phyloP scores from a whole-genome alignment of 2,797 vertebrate species.

The Streptopelia turtur region DNA sequence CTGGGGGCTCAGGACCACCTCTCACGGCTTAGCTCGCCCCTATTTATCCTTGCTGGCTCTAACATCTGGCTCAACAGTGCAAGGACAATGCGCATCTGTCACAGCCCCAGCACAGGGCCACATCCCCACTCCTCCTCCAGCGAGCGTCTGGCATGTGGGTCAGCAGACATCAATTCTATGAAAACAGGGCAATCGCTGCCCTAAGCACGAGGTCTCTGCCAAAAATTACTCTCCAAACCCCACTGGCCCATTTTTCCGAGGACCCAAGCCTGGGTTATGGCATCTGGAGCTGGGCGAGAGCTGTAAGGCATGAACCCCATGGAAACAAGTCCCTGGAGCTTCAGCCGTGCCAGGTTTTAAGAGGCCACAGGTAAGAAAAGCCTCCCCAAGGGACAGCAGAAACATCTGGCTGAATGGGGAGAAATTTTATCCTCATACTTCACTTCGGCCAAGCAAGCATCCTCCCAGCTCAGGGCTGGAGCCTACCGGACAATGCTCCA shows the following conservation, averaged over 20 bases:
- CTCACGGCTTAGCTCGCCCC: accelerated
- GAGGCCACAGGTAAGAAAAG: not conserved
- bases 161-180: not conserved
- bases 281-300: not conserved
- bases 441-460: not conserved
- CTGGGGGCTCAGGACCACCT: not conserved
- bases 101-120: not conserved
- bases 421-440: not conserved
- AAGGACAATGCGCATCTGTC: not conserved
- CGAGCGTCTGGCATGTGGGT: accelerated
- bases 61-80: not conserved
- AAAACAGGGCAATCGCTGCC: accelerated
- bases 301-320: accelerated
- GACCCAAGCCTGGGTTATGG: accelerated
- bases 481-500: not conserved
- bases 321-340: not conserved
- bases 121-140: accelerated
- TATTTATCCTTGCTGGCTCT: not conserved
- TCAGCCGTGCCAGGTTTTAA: not conserved
- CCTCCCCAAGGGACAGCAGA: not conserved
- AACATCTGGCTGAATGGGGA: not conserved
- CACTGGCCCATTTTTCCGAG: accelerated
- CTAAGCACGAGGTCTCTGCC: not conserved
- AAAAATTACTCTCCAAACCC: not conserved
- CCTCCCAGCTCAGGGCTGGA: not conserved